Evolutionary conservation across 2,113 vertebrate species (phyloP).

Genomic region (Glareola pratincola): DNA sequence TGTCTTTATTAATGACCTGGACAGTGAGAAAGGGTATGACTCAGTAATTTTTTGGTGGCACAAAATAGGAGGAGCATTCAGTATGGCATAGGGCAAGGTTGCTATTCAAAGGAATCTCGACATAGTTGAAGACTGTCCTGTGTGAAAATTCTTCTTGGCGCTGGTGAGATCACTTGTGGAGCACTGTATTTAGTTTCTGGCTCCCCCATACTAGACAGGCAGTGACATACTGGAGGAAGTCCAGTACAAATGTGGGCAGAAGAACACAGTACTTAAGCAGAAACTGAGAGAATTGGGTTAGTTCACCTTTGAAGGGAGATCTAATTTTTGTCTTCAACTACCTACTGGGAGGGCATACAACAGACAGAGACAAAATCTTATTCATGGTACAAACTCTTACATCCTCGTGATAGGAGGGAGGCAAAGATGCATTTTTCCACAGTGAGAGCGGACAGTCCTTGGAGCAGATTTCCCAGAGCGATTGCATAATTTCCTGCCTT

Average conservation of each 20-base stretch:
- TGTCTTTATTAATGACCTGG: not conserved
- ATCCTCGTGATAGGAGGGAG: not conserved
- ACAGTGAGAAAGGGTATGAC: not conserved
- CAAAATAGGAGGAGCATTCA: not conserved
- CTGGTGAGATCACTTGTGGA: not conserved
- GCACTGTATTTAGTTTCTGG: not conserved
- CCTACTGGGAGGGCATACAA: not conserved
- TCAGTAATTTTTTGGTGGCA: not conserved
- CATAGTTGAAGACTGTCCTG: not conserved
- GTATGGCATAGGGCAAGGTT: not conserved
- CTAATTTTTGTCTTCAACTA: not conserved
- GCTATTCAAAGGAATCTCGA: not conserved
- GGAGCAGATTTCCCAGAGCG: not conserved
- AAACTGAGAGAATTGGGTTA: not conserved
- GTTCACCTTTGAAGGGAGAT: not conserved
- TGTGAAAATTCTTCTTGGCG: not conserved
- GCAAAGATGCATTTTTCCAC: not conserved
- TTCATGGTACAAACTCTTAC: not conserved
- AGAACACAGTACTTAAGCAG: not conserved
- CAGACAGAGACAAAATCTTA: not conserved
- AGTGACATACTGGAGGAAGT: not conserved
- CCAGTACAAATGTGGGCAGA: not conserved
- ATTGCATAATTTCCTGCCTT: not conserved
- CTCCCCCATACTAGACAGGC: not conserved
- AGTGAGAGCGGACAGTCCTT: not conserved